phyloP scores from a whole-genome alignment of 2,113 vertebrate genomes.

The Oreocharis arfaki region DNA sequence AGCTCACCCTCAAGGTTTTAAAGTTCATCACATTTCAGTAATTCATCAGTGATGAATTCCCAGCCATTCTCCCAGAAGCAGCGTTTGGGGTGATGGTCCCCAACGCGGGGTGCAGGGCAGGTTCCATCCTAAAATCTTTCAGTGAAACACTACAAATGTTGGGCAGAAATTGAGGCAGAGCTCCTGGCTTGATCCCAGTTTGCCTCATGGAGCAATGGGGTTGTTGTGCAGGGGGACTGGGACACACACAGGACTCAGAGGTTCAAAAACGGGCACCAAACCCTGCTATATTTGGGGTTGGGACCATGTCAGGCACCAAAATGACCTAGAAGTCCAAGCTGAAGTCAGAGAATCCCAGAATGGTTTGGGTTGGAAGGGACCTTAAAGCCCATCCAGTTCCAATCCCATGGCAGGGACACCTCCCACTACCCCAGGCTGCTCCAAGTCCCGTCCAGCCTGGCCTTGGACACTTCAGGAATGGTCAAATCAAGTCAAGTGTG shows the following conservation, averaged over 20 bases:
- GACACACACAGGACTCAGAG: not conserved
- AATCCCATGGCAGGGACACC: not conserved
- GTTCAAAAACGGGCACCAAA: not conserved
- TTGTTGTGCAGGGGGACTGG: not conserved
- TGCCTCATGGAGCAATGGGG: not conserved
- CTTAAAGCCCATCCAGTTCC: not conserved
- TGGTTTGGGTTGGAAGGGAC: not conserved
- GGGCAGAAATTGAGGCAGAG: not conserved
- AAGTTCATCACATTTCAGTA: not conserved
- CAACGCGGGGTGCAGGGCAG: not conserved
- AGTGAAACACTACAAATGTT: not conserved
- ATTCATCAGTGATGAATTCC: not conserved
- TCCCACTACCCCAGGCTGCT: not conserved
- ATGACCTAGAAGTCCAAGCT: not conserved
- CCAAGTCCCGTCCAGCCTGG: not conserved
- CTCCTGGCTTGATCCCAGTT: not conserved
- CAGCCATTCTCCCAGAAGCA: not conserved
- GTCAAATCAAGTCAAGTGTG: not conserved
- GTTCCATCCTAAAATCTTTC: not conserved
- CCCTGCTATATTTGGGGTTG: too few species aligned
- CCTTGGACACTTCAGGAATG: not conserved
- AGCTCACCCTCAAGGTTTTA: not conserved
- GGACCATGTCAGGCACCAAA: not conserved
- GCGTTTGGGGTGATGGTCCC: rapidly evolving
- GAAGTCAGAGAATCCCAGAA: not conserved